A percentile compares a stretch with the other conserved stretches of the same genome.
Evolutionary conservation across 2,797 vertebrate genomes (phyloP).

Genomic region (Leptoclinus maculatus): DNA sequence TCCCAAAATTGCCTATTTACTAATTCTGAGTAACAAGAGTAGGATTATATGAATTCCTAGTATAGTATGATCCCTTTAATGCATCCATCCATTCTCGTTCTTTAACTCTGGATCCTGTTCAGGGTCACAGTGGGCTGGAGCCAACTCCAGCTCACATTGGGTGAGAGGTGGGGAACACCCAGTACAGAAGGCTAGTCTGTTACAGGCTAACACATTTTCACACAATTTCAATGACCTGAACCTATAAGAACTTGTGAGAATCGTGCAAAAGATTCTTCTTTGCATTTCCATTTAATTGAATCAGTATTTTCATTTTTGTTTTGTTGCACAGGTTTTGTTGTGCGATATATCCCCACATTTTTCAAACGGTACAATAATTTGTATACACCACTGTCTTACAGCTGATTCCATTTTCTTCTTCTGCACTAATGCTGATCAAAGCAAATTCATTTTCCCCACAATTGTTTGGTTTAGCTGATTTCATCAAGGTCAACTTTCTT

Average conservation of each 20-base stretch:
- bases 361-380: neutral
- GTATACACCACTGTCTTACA: too few species aligned
- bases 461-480: neutral
- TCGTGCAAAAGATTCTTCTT: neutral
- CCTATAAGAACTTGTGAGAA: neutral
- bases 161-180: too few species aligned
- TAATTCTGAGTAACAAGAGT: neutral
- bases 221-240: neutral
- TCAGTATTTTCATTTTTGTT: neutral
- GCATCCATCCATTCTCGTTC: neutral
- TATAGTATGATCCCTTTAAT: neutral
- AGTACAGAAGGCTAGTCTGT: neutral
- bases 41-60: neutral
- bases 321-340: neutral
- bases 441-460: neutral
- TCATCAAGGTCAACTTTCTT: neutral
- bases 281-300: neutral
- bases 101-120: neutral
- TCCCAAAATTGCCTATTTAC: neutral
- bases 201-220: neutral
- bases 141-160: neutral
- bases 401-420: neutral
- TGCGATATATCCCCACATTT: neutral
- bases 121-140: neutral
- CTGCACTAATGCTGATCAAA: neutral